A percentile compares a stretch with the other conserved stretches of the same genome.
phyloP scores from a whole-genome alignment of 64 coral and sea anemone genomes.

The Porites lutea region DNA sequence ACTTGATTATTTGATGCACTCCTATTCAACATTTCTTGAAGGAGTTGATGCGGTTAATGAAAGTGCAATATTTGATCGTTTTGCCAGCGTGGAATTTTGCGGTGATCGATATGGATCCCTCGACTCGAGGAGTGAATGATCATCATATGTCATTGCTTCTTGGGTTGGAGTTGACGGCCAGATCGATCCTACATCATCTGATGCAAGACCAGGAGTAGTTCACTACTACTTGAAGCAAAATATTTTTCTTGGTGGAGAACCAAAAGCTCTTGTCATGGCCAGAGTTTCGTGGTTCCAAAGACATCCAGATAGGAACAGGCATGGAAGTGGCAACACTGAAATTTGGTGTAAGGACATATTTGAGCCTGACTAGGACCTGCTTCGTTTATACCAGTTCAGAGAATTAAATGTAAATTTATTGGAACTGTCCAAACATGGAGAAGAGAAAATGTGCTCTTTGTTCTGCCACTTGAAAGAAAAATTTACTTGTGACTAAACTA shows the following conservation, averaged over 20 bases:
- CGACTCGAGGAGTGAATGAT: conserved; percentile 43
- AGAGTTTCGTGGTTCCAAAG: conserved; percentile 41
- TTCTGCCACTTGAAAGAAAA: too few relatives aligned
- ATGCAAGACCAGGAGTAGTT: conserved; percentile 57
- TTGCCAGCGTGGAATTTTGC: background rate
- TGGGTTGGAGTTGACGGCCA: conserved; percentile 47
- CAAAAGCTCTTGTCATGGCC: conserved; percentile 23
- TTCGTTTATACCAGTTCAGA: too few relatives aligned
- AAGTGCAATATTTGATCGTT: conserved; percentile 12
- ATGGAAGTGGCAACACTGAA: conserved; percentile 6
- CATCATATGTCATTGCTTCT: conserved; percentile 37
- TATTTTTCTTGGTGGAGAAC: conserved; percentile 21
- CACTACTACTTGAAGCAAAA: conserved; percentile 54
- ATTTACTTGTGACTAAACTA: too few relatives aligned
- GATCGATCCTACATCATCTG: background rate
- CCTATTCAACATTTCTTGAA: conserved; percentile 9
- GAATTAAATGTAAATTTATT: too few relatives aligned
- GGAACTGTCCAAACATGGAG: too few relatives aligned
- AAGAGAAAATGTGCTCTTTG: too few relatives aligned
- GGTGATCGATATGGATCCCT: conserved; percentile 18
- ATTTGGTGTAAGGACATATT: conserved; percentile 48
- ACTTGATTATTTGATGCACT: background rate
- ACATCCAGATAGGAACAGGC: conserved; percentile 30
- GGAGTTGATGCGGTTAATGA: background rate
- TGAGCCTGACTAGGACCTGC: too few relatives aligned